These are phyloP conservation scores for Rostratula benghalensis DNA, from an alignment of 2,113 vertebrate species.

Conservation along the genomic window DNA sequence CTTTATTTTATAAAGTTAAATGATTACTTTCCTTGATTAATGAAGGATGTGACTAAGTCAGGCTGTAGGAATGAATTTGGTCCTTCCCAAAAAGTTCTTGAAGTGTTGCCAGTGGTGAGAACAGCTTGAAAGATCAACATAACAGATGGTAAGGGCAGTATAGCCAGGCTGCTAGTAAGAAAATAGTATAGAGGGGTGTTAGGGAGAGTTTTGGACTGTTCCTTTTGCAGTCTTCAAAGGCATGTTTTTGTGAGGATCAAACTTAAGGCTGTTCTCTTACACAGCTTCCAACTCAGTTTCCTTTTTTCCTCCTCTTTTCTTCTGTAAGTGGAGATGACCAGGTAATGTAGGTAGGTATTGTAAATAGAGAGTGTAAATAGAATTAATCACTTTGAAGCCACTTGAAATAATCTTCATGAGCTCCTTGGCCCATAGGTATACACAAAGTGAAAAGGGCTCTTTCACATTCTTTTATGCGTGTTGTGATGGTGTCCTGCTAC, in stretches of 20 bases:
- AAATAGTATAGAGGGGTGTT: rapidly evolving
- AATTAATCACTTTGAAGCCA: neutral
- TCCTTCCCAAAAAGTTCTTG: neutral
- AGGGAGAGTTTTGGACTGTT: neutral
- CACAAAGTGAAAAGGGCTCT: neutral
- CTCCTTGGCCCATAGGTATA: neutral
- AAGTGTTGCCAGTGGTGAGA: neutral
- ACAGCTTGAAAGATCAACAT: neutral
- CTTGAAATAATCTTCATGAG: neutral
- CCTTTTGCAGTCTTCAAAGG: neutral
- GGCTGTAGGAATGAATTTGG: neutral
- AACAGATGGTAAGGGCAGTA: neutral
- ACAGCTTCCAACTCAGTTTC: neutral
- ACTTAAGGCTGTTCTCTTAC: neutral
- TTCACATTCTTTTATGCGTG: neutral
- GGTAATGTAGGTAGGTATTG: neutral
- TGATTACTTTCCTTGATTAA: neutral
- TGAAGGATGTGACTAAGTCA: neutral
- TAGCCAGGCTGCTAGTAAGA: neutral
- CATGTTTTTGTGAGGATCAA: neutral
- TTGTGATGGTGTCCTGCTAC: neutral
- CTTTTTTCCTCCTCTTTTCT: neutral
- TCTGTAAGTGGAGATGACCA: neutral
- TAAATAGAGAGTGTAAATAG: neutral
- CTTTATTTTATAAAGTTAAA: neutral